Evolutionary conservation across 2,888 invertebrate genomes (phyloP), one percentile per base, ranked within the genome.

Genomic region (Drosophila aldrichi): DNA sequence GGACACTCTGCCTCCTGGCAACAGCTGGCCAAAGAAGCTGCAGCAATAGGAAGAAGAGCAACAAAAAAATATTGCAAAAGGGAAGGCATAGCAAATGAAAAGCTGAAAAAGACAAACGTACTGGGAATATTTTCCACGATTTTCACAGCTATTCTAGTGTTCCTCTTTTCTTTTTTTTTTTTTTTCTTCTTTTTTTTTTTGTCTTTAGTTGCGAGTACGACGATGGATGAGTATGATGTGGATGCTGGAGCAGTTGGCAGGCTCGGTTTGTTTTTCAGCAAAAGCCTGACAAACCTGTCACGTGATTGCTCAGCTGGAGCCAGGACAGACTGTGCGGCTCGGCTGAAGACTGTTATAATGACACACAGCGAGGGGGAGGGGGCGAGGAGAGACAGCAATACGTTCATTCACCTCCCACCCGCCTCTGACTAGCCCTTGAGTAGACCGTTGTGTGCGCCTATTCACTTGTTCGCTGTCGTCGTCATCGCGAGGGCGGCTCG

Each of bases 261-360:
- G 74, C 86, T 81, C 70, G 82, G 88, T 79, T 82, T 88, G 79
- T 85, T 85, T 85, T 84, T 56, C 59, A 80, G 75, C 56, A 66
- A 77, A 64, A 68, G 81, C 79, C 88, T 85, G 85, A 85, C 86
- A 88, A 85, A 85, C 85, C 85, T 85, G 88, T 88, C 85, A 88
- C 85, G 79, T 88, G 88, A 86, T 85, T 86, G 82, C 82, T 85
- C 81, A 79, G 82, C 86, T 85, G 78, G 67, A 81, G 75, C 74
- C 65, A 64, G 55, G 29, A 25, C 14, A 67, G 67, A 14, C 66
- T 32, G 32, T 10, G 71, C 71, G 78, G 69, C 82, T 70, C 25
- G 9, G 68, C 60, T 70, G 67, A 64, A 69, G 73, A 70, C 52
- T 61, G 87, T 59, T 73, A 77, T 77, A 87, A 80, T 82, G 83